Conservation (phyloP, 2,797 vertebrate genomes). For the Rhynchonycteris naso region DNA sequence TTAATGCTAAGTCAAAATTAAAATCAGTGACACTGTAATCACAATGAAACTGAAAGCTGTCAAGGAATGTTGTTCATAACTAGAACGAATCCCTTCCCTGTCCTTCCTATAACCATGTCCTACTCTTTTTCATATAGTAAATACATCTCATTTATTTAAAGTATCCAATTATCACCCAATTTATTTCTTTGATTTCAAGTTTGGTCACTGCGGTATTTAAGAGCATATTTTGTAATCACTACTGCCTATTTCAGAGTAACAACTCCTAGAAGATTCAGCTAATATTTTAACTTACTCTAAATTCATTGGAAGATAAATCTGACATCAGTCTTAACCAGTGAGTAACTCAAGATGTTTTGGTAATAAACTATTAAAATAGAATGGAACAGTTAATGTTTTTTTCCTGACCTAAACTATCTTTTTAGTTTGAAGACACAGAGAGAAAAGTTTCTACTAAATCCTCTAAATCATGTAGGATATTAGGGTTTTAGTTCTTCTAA, state of each 20-base stretch:
- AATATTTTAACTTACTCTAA: constrained; percentile 26
- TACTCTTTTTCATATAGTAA: neutral
- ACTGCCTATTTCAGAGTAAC: neutral
- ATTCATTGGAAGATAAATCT: constrained; percentile 22
- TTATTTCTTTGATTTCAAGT: neutral
- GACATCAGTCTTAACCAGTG: neutral
- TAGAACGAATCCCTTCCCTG: neutral
- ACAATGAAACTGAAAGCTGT: neutral
- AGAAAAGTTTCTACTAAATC: neutral
- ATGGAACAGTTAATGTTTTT: neutral
- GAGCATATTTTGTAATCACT: neutral
- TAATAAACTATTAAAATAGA: constrained; percentile 25
- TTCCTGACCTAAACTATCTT: neutral
- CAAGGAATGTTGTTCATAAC: neutral
- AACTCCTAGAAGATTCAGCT: neutral
- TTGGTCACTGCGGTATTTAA: neutral
- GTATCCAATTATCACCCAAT: neutral
- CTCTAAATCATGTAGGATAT: neutral
- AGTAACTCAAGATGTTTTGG: neutral
- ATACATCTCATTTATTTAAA: neutral
- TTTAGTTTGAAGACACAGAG: neutral
- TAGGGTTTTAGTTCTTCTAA: neutral
- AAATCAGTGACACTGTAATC: neutral
- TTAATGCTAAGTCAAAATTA: constrained; percentile 9
- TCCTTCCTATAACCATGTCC: neutral